Evolutionary conservation across 2,888 invertebrate genomes (phyloP).

Genomic region (Monochamus alternatus): DNA sequence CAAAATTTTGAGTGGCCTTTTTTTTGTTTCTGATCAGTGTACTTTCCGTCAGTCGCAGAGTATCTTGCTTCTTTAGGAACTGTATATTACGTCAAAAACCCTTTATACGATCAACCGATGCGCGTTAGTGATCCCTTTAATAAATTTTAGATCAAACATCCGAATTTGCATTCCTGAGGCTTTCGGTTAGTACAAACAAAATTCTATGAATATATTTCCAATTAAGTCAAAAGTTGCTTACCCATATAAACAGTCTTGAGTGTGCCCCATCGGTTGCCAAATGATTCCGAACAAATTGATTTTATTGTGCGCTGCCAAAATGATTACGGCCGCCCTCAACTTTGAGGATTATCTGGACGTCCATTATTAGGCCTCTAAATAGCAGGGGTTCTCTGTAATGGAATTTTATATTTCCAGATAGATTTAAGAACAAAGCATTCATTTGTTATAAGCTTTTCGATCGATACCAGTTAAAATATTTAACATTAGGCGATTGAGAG

Average conservation of each 20-base stretch:
- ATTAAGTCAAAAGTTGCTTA: neutral
- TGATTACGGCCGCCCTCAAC: neutral
- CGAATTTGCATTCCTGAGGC: no score
- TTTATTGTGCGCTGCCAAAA: neutral
- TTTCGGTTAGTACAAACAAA: no score
- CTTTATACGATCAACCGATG: no score
- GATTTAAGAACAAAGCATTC: neutral
- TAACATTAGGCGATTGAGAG: neutral
- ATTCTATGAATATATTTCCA: neutral
- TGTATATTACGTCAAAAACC: no score
- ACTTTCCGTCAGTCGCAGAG: no score
- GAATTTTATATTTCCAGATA: neutral
- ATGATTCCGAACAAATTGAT: conserved; percentile 3
- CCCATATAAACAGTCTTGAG: neutral
- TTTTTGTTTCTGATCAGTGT: no score
- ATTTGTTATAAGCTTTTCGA: neutral
- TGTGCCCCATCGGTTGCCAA: neutral
- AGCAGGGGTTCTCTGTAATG: neutral
- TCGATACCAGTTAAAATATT: neutral
- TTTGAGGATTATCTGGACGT: conserved; percentile 1
- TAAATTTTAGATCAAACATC: no score
- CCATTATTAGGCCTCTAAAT: neutral
- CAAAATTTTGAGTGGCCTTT: no score
- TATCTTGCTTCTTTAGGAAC: no score
- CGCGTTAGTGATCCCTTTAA: no score